Base-by-base conservation (phyloP, 2,888 invertebrate species). In the Oligia latruncula region DNA sequence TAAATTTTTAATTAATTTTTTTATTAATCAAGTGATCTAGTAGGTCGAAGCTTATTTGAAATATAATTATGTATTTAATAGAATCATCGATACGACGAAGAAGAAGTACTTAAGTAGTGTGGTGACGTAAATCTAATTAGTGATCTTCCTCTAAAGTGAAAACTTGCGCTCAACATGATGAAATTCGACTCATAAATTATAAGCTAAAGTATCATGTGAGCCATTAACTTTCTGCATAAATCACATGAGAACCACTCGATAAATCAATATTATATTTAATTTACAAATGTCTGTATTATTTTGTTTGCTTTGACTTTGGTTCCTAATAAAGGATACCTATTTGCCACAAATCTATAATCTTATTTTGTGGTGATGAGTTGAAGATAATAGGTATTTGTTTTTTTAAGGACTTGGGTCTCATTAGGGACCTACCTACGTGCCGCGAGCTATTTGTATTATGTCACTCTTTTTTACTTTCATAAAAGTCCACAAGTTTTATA, bases 141-240 rank as follows among this genome's bases (percentile, higher is more conserved):
- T 49, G 29, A 52, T 70, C 52, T 70, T 4, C 6, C 2, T 23
- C 15, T 55, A 71, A 71, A 60, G 5, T 35, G 35, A 46, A 70
- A 46, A 58, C 58, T 43, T 23, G n/a, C 17, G 23, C 23, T 60
- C 35, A n/a, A 13, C 8, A 9, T 49, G 9, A 49, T 40, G 15
- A 76, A 40, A 40, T 71, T 76, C 5, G 20, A 29, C 29, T 62
- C n/a, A 62, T 62, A 71, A 76, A 76, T 71, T 71, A 60, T 17
- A 35, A 15, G 35, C 35, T 40, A n/a, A 49, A 49, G 13, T 13
- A 35, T 49, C 20, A 35, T 17, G 8, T 46, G 35, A 75, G 58
- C 23, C 35, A 15, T 46, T 17, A 55, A 49, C 17, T 70, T 58
- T 29, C 29, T 43, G 5, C 11, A 35, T 35, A 43, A 75, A 70